These are phyloP conservation scores for Coregonus suidteri DNA, from an alignment of 2,797 vertebrate species.

Conservation along the genomic window DNA sequence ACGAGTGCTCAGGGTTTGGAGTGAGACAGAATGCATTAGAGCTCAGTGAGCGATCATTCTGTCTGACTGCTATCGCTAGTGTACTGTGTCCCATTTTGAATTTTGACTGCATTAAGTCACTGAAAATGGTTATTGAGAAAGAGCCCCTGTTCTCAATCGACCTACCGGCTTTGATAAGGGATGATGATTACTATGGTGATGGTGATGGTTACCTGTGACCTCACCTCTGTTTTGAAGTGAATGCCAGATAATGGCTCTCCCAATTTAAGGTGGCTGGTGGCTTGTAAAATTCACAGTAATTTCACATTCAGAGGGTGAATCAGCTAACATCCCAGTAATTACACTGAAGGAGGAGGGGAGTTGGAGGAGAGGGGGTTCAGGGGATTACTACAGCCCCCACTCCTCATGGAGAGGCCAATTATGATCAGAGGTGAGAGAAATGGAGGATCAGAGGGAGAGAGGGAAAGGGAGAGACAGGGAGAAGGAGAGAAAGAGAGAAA, in stretches of 20 bases:
- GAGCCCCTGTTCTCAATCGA: conserved; percentile 39
- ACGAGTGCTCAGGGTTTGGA: conserved; percentile 28
- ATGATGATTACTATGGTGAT: conserved; percentile 51
- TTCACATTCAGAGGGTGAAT: conserved; percentile 65
- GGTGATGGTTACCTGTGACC: conserved; percentile 27
- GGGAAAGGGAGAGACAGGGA: conserved; percentile 7
- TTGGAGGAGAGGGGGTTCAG: conserved; percentile 6
- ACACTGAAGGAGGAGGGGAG: conserved; percentile 46
- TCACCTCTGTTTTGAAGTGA: conserved; percentile 52
- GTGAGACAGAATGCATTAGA: conserved; percentile 17
- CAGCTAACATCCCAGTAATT: conserved; percentile 67
- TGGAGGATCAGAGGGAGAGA: conserved; percentile 59
- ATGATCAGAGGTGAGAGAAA: conserved; percentile 74
- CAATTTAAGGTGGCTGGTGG: conserved; percentile 47
- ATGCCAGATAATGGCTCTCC: conserved; percentile 65
- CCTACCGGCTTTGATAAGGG: conserved; percentile 28
- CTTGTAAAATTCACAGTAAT: conserved; percentile 65
- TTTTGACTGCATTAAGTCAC: conserved; percentile 23
- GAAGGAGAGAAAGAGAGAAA: conserved; percentile 39
- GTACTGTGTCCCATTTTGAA: conserved; percentile 38
- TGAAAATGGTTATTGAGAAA: conserved; percentile 55
- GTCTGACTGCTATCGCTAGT: conserved; percentile 8
- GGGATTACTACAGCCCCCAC: conserved; percentile 64
- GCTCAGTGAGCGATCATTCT: not conserved
- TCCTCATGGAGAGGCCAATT: conserved; percentile 72